Base-by-base conservation (phyloP, 2,797 vertebrate species). In the Poeciliopsis presidionis region DNA sequence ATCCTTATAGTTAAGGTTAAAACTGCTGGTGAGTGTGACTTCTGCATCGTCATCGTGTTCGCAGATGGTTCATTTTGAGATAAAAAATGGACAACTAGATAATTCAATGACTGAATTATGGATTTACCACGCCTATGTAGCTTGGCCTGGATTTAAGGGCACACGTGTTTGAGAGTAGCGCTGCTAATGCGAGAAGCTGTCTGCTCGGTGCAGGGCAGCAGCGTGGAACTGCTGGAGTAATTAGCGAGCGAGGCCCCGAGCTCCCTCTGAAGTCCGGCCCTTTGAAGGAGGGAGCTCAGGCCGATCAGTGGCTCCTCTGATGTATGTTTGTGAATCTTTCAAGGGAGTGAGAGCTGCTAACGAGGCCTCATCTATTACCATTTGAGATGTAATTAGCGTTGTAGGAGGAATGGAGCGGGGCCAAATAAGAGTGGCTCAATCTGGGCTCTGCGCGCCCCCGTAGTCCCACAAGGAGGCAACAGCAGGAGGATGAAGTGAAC, bases 321-420 rank as follows among this genome's bases (percentile, higher is more conserved):
- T 92, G 90, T 89, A 90, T 93, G 92, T 94, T 92, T 92, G 92
- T 77, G 86, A 89, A 87, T 93, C 90, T 92, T 94, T 94, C 88
- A 92, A 90, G 91, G 86, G 87, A 89, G 84, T 85, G 90, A 89
- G 91, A 90, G 89, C 84, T 67, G 89, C 92, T 95, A 95, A 95
- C 89, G 89, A 94, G 93, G 91, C 81, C 89, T 89, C 93, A 87
- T 94, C 93, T 76, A 95, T 95, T 94, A 94, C 91, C 91, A 93
- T 94, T 88, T 91, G 88, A 92, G 92, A 91, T 86, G 90, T 94
- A 94, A 95, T 95, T 94, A 95, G 93, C 86, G 71, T 87, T 39
- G 86, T 84, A 77, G 86, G 80, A 81, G 86, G 78, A 91, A 88
- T 91, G 90, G 89, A 90, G 86, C 71, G 18, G 75, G 84, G 89